Evolutionary conservation across 2,797 vertebrate genomes (phyloP).

Genomic region (Tachyglossus aculeatus): DNA sequence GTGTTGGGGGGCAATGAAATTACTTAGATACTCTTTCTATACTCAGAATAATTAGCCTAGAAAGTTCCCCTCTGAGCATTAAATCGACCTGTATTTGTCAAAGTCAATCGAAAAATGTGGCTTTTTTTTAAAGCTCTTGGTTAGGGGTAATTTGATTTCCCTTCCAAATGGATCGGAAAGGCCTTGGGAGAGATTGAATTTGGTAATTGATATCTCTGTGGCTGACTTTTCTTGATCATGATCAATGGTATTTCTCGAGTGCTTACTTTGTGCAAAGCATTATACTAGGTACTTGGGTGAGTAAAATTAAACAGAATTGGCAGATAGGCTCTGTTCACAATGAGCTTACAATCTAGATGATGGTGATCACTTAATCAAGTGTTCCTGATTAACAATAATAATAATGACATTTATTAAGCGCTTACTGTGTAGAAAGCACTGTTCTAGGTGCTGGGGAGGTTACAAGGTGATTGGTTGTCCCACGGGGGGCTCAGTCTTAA

Average conservation of each 20-base stretch:
- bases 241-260: too few relatives aligned
- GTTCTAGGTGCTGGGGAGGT: too few relatives aligned
- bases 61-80: background rate
- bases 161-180: background rate
- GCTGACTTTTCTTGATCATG: too few relatives aligned
- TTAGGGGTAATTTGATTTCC: background rate
- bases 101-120: constrained; percentile 1
- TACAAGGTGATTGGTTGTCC: too few relatives aligned
- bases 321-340: too few relatives aligned
- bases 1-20: constrained; percentile 6
- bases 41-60: constrained; percentile 41
- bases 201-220: background rate
- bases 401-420: too few relatives aligned
- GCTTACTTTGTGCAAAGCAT: background rate
- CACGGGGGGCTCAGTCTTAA: too few relatives aligned
- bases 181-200: background rate
- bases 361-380: too few relatives aligned
- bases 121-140: background rate
- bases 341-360: too few relatives aligned
- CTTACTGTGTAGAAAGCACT: too few relatives aligned
- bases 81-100: constrained; percentile 9
- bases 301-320: too few relatives aligned
- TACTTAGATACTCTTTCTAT: background rate
- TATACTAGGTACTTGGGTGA: background rate
- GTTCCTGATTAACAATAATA: too few relatives aligned